phyloP scores from a whole-genome alignment of 2,888 invertebrate species.

The Stenodema calcarata region DNA sequence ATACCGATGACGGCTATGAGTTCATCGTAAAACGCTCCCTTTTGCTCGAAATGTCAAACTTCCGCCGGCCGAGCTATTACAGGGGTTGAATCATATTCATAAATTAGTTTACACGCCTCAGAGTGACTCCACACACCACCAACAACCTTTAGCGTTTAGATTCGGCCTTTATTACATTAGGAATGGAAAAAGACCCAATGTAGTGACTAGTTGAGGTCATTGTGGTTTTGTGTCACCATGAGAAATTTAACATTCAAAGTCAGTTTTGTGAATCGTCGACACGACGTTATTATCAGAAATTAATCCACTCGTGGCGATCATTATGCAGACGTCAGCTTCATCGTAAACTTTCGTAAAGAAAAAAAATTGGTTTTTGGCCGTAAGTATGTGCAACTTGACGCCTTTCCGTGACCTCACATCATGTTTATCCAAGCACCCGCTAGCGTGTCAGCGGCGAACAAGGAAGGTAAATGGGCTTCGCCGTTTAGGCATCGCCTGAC shows the following conservation, averaged over 20 bases:
- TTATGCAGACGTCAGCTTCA: not conserved
- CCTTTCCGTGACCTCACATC: not conserved
- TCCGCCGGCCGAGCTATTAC: not conserved
- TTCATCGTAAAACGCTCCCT: not conserved
- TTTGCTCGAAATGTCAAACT: not conserved
- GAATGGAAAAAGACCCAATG: no score
- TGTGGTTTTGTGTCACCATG: no score
- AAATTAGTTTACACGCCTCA: not conserved
- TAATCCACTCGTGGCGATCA: not conserved
- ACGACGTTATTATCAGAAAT: not conserved
- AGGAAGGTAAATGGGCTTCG: not conserved
- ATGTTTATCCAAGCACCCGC: not conserved
- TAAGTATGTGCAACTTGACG: not conserved
- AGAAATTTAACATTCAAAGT: not conserved
- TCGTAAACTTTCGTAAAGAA: not conserved
- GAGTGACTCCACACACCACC: not conserved
- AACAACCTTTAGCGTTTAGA: no score
- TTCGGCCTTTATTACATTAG: no score
- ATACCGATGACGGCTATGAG: not conserved
- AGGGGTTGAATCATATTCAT: not conserved
- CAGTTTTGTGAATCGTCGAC: not conserved
- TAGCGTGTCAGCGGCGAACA: not conserved
- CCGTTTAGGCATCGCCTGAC: not conserved
- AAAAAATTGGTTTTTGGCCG: not conserved
- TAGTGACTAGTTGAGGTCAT: no score